Percentiles rank a stretch among this genome's conserved stretches.
Conservation (phyloP, 2,797 vertebrate species). For the Mycteria americana region DNA sequence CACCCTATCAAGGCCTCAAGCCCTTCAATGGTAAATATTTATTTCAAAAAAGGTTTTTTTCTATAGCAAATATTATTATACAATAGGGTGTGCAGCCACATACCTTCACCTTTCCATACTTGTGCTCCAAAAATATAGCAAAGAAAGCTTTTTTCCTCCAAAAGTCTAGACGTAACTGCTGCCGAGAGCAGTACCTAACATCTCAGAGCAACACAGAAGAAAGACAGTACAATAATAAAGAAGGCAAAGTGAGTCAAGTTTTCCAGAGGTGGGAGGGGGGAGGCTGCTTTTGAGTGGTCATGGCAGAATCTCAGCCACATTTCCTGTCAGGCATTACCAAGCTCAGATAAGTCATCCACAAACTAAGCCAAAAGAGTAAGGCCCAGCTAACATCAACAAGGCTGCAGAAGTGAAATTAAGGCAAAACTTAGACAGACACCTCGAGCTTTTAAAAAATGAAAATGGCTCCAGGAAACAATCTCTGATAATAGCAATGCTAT, state of each 20-base stretch:
- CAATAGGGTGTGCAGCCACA: neutral
- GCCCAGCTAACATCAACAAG: neutral
- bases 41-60: neutral
- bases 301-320: neutral
- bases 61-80: neutral
- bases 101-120: neutral
- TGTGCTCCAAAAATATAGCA: neutral
- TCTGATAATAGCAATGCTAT: neutral
- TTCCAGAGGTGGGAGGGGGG: too few relatives aligned
- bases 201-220: neutral
- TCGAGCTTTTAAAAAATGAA: neutral
- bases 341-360: neutral
- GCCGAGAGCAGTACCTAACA: neutral
- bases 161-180: neutral
- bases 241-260: neutral
- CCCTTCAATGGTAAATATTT: neutral
- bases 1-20: neutral
- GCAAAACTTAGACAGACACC: neutral
- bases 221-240: neutral
- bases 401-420: neutral
- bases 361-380: neutral
- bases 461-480: neutral
- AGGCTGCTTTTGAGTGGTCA: neutral
- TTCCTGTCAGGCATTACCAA: neutral
- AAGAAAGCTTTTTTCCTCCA: neutral